Percentiles rank a stretch among this genome's conserved stretches.
Conservation (phyloP, 1,140 invertebrate species). For the Galleria mellonella region DNA sequence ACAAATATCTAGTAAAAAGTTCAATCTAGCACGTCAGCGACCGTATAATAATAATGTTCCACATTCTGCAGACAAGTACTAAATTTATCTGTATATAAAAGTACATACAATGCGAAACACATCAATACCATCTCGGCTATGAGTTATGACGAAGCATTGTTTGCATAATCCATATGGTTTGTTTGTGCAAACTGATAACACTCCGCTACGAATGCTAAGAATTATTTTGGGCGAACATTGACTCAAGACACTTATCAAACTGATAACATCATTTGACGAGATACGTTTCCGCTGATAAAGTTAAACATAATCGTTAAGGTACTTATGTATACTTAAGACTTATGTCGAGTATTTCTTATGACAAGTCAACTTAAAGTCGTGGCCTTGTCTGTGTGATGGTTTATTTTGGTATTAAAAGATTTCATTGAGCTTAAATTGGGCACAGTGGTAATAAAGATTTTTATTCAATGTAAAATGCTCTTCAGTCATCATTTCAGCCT, state of each 20-base stretch:
- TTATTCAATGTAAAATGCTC: too few species aligned
- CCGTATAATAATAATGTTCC: too few species aligned
- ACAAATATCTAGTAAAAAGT: too few species aligned
- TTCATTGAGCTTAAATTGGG: too few species aligned
- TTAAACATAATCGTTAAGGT: slow-evolving; percentile 21
- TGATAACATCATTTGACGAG: slow-evolving; percentile 39
- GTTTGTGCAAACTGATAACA: slow-evolving; percentile 54
- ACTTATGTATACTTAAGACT: too few species aligned
- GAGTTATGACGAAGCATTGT: slow-evolving; percentile 50
- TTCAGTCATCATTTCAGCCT: too few species aligned
- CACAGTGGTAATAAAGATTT: too few species aligned
- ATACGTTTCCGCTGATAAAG: slow-evolving; percentile 31
- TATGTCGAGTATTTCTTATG: slow-evolving; percentile 2
- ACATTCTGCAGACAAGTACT: too few species aligned
- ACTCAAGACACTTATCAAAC: slow-evolving; percentile 53
- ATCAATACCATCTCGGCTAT: slow-evolving; percentile 46
- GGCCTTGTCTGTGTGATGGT: too few species aligned
- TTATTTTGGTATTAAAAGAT: too few species aligned
- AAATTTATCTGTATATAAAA: too few species aligned
- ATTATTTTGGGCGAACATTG: slow-evolving; percentile 59
- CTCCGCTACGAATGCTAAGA: slow-evolving; percentile 47
- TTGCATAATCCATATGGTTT: slow-evolving; percentile 59
- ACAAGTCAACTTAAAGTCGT: background rate
- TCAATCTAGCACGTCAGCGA: too few species aligned
- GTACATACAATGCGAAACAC: background rate